These are phyloP conservation scores for Ginglymostoma cirratum DNA, from an alignment of 2,113 vertebrate genomes.

Conservation along the genomic window DNA sequence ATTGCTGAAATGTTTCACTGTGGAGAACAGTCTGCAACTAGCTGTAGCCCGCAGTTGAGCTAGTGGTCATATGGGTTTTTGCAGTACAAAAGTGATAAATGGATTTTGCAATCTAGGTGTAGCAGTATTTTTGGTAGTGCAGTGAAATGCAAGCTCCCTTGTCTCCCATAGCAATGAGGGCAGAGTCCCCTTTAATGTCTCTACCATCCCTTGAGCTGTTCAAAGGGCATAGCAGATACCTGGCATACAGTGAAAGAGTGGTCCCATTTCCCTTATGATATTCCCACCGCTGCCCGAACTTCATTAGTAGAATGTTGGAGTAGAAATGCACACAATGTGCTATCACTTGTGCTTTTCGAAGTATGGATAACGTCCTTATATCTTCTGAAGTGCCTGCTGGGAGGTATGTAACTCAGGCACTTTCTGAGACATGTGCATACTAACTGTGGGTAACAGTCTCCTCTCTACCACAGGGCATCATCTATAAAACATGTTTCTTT, in stretches of 20 bases:
- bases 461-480: constrained; percentile 49
- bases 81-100: constrained; percentile 73
- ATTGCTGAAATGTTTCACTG: constrained; percentile 54
- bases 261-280: constrained; percentile 56
- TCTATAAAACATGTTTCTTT: constrained; percentile 68
- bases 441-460: constrained; percentile 48
- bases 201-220: constrained; percentile 55
- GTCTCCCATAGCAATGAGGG: constrained; percentile 65
- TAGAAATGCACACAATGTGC: constrained; percentile 31
- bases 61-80: constrained; percentile 58
- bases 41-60: constrained; percentile 54
- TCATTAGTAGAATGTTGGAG: constrained; percentile 52
- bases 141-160: constrained; percentile 70
- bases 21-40: constrained; percentile 50
- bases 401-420: constrained; percentile 7
- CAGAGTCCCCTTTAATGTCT: constrained; percentile 59
- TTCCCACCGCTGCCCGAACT: constrained; percentile 47
- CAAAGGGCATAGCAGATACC: constrained; percentile 46
- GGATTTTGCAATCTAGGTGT: constrained; percentile 68
- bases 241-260: background rate
- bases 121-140: constrained; percentile 73
- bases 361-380: background rate
- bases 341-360: constrained; percentile 38
- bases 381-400: background rate
- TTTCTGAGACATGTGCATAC: constrained; percentile 32